Conservation (phyloP, 2,888 invertebrate genomes). For the Lasioglossum figueresi region DNA sequence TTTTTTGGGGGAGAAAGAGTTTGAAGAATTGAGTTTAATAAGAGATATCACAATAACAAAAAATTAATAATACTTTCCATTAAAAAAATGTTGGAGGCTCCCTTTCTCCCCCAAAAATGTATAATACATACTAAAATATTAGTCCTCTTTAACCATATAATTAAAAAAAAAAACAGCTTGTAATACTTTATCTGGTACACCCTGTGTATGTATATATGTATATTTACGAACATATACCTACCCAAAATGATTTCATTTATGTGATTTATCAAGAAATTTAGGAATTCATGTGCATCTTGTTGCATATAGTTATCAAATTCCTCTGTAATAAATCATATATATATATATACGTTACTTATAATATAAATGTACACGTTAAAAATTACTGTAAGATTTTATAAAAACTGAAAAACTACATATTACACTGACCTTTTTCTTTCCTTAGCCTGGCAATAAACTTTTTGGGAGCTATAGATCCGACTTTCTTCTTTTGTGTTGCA, state of each 20-base stretch:
- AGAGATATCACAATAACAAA: too few relatives aligned
- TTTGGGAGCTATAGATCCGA: conserved; percentile 99
- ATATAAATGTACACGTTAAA: neutral
- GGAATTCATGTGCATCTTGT: conserved; percentile 99
- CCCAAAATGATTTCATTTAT: conserved; percentile 99
- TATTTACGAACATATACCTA: conserved; percentile 83
- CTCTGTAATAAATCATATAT: conserved; percentile 87
- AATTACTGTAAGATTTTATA: neutral
- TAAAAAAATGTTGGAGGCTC: too few relatives aligned
- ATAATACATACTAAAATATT: too few relatives aligned
- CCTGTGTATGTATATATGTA: neutral
- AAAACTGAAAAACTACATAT: conserved; percentile 27
- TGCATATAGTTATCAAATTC: conserved; percentile 99
- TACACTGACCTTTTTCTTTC: conserved; percentile 96
- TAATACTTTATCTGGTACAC: too few relatives aligned
- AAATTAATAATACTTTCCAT: too few relatives aligned
- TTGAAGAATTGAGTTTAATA: too few relatives aligned
- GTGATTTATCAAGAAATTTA: conserved; percentile 99
- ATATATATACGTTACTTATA: neutral
- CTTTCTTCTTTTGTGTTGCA: conserved; percentile 99
- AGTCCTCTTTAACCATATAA: too few relatives aligned
- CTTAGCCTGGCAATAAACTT: conserved; percentile 99
- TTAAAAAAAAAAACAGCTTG: too few relatives aligned
- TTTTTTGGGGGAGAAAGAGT: too few relatives aligned
- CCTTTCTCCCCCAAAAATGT: too few relatives aligned